phyloP scores from a whole-genome alignment of 2,113 vertebrate genomes.

The Pterocles orientalis region DNA sequence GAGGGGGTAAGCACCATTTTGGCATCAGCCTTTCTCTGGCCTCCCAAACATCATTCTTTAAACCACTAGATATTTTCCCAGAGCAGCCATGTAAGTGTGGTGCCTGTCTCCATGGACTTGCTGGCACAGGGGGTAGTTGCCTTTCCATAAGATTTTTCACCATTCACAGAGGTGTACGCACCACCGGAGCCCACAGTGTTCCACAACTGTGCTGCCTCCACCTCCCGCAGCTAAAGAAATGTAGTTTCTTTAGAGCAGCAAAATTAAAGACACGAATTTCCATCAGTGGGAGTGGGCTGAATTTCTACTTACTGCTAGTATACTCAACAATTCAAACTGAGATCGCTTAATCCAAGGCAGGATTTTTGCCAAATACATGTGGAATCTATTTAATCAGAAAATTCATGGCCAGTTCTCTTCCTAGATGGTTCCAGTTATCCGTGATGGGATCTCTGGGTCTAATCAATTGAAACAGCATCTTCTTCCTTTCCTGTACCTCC shows the following conservation, averaged over 20 bases:
- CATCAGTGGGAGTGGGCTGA: background rate
- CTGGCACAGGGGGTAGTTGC: background rate
- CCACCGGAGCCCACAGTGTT: fast-evolving
- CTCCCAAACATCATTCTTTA: background rate
- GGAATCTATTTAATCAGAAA: constrained; percentile 13
- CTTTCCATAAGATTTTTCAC: background rate
- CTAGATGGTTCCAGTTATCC: background rate
- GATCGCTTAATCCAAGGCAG: constrained; percentile 36
- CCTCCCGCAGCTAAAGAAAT: background rate
- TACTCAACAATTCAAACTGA: background rate
- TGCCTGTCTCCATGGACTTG: background rate
- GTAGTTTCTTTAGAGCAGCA: background rate
- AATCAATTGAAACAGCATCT: background rate
- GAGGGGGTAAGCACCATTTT: background rate
- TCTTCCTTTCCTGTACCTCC: background rate
- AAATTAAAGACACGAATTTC: background rate
- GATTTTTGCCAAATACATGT: constrained; percentile 29
- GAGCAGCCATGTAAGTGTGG: background rate
- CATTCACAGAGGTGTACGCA: background rate
- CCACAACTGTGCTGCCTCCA: background rate
- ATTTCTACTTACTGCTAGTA: background rate
- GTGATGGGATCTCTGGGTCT: background rate
- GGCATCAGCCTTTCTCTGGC: background rate
- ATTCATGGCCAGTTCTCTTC: background rate
- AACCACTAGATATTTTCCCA: background rate